Conservation (phyloP, 2,113 vertebrate species). For the Mormoops blainvillei region DNA sequence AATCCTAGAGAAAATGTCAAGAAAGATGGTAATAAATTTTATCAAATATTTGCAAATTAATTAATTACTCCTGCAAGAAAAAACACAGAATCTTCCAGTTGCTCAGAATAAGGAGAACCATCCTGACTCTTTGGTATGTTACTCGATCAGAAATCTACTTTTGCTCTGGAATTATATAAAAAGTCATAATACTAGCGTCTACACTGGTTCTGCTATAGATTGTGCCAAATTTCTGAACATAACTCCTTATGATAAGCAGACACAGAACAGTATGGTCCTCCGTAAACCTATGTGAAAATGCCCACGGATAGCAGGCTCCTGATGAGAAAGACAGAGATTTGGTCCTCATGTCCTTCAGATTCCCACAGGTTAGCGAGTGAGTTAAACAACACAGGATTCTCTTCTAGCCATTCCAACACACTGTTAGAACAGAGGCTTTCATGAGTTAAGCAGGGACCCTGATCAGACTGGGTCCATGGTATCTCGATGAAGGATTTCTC, state of each 20-base stretch:
- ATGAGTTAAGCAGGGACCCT: accelerated
- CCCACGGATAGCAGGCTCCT: neutral
- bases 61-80: neutral
- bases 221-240: neutral
- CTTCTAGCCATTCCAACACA: neutral
- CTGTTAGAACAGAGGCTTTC: neutral
- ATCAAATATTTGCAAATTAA: neutral
- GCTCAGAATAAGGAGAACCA: neutral
- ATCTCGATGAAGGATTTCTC: neutral
- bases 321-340: neutral
- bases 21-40: neutral
- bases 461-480: neutral
- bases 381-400: neutral
- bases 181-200: accelerated
- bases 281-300: neutral
- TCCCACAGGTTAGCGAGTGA: neutral
- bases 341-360: neutral
- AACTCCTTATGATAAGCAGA: neutral
- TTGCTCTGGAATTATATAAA: neutral
- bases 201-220: neutral
- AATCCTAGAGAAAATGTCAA: neutral
- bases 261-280: neutral
- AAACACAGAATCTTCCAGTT: neutral
- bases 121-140: neutral
- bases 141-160: neutral